Conservation (phyloP, 2,888 invertebrate genomes). For the Drosophila nr. perissopoda region DNA sequence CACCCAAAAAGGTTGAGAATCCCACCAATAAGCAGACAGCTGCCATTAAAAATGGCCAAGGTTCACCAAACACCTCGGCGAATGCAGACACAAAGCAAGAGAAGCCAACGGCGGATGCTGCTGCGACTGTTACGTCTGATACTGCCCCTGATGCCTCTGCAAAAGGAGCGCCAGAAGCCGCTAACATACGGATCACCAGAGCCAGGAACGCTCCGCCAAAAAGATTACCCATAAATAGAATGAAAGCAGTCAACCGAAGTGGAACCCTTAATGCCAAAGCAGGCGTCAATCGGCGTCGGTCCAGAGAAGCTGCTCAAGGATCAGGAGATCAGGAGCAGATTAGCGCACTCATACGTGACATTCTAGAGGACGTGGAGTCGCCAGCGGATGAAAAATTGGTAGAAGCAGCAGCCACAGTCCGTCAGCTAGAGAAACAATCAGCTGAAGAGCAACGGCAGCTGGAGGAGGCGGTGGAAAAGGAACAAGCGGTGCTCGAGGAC, state of each 20-base stretch:
- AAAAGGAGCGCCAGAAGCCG: background rate
- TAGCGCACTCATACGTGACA: conserved; percentile 54
- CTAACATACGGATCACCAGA: conserved; percentile 18
- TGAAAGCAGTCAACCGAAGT: background rate
- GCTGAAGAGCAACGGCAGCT: background rate
- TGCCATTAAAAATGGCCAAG: background rate
- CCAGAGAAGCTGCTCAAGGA: conserved; percentile 21
- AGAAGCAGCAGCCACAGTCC: conserved; percentile 30
- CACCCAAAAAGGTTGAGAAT: background rate
- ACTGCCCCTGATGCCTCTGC: background rate
- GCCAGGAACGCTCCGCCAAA: conserved; percentile 1
- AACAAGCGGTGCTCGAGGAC: conserved; percentile 8
- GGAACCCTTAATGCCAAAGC: background rate
- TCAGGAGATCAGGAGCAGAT: conserved; percentile 56
- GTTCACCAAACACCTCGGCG: background rate
- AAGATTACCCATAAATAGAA: background rate
- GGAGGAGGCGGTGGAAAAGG: background rate
- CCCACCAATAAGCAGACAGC: background rate
- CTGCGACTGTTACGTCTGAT: background rate
- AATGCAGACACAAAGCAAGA: background rate
- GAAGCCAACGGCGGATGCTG: background rate
- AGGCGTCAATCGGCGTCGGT: background rate
- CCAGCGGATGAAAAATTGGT: conserved; percentile 20
- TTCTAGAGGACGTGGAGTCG: conserved; percentile 52
- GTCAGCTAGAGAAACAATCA: conserved; percentile 17